Conservation (phyloP, 2,113 vertebrate genomes). For the Circaetus cinerascens region DNA sequence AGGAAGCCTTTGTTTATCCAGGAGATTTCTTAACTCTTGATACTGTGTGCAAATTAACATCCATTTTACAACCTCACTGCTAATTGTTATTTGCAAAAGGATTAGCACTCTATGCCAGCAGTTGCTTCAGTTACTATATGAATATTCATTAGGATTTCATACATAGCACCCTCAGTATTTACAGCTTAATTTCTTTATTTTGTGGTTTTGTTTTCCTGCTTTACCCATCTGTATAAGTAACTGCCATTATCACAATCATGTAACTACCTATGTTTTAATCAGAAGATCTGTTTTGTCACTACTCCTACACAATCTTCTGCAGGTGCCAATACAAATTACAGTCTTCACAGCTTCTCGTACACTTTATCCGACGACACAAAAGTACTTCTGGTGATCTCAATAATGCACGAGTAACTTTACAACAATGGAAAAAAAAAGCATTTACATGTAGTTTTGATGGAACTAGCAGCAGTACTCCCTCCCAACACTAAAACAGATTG, state of each 20-base stretch:
- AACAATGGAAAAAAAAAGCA: accelerated
- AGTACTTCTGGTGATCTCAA: neutral
- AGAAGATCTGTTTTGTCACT: neutral
- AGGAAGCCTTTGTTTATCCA: neutral
- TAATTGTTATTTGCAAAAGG: slow-evolving; percentile 47
- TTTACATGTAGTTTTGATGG: neutral
- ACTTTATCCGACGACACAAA: neutral
- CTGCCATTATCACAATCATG: neutral
- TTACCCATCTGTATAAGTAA: neutral
- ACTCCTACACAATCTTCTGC: neutral
- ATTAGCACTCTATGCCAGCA: neutral
- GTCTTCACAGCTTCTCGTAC: neutral
- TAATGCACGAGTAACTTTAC: neutral
- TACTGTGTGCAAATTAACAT: neutral
- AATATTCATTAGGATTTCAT: slow-evolving; percentile 50
- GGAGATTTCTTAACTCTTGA: slow-evolving; percentile 1
- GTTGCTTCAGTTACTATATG: neutral
- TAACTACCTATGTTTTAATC: neutral
- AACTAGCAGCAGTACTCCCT: neutral
- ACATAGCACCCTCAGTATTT: neutral
- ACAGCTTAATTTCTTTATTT: slow-evolving; percentile 31
- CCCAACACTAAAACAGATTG: neutral
- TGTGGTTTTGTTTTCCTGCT: neutral
- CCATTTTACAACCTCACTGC: slow-evolving; percentile 8
- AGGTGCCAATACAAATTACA: neutral